These are phyloP conservation scores for Pseudolaguvia tuberculata DNA, from an alignment of 2,113 vertebrate genomes.

Conservation along the genomic window DNA sequence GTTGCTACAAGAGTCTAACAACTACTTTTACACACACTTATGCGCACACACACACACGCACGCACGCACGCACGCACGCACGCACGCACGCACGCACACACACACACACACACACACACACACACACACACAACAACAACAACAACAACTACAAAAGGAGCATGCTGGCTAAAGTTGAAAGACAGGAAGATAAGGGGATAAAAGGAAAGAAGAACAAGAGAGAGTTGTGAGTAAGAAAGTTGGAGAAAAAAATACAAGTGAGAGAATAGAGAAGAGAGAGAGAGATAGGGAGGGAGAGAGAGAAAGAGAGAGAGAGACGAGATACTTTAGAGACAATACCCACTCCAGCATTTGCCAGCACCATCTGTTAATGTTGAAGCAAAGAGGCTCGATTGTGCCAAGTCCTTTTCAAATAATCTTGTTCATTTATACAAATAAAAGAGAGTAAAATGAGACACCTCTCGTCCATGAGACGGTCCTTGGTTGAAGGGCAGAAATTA, in stretches of 20 bases:
- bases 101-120: slow-evolving; percentile 16
- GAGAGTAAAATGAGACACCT: neutral
- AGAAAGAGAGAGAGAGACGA: neutral
- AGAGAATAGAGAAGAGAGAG: neutral
- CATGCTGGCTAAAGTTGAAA: neutral
- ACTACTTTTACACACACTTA: slow-evolving; percentile 18
- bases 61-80: slow-evolving; percentile 22
- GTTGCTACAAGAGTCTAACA: slow-evolving; percentile 16
- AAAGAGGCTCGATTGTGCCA: slow-evolving; percentile 1
- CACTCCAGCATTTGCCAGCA: slow-evolving; percentile 6
- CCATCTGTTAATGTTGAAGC: slow-evolving; percentile 14
- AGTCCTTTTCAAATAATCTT: slow-evolving; percentile 3
- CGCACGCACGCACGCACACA: slow-evolving; percentile 19
- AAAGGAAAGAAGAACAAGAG: slow-evolving; percentile 6
- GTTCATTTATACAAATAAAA: neutral
- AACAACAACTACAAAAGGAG: no score
- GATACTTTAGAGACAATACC: slow-evolving; percentile 7
- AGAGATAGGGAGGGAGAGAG: neutral
- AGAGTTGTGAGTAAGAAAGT: neutral
- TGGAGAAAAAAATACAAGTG: neutral
- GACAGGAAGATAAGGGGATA: slow-evolving; percentile 9
- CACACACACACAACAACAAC: slow-evolving; percentile 24
- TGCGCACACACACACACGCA: slow-evolving; percentile 19
- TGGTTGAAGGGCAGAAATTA: neutral
- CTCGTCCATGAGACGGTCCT: neutral